Evolutionary conservation across 2,113 vertebrate species (phyloP).

Genomic region (Coptodon bakossiorum): DNA sequence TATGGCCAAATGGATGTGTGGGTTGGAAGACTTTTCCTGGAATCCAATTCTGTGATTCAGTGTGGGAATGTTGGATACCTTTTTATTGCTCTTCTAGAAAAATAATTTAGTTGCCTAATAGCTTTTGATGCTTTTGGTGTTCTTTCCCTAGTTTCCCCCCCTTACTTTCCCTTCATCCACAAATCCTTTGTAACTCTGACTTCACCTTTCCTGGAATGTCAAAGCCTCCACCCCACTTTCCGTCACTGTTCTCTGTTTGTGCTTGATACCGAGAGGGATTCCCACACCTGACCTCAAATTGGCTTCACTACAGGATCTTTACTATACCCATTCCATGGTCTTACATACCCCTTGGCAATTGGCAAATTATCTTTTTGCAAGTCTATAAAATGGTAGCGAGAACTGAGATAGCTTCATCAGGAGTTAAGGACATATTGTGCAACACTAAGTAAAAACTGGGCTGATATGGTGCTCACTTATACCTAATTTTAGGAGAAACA

Average conservation of each 20-base stretch:
- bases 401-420: slow-evolving; percentile 26
- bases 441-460: slow-evolving; percentile 8
- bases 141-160: not conserved
- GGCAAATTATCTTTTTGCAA: not conserved
- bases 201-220: slow-evolving; percentile 31
- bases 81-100: slow-evolving; percentile 43
- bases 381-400: slow-evolving; percentile 11
- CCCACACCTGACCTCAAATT: slow-evolving; percentile 38
- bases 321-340: not conserved
- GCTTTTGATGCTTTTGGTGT: slow-evolving; percentile 25
- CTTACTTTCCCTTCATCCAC: not conserved
- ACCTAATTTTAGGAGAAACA: slow-evolving; percentile 50
- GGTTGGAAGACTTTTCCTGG: slow-evolving; percentile 29
- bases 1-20: slow-evolving; percentile 15
- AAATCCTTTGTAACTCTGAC: slow-evolving; percentile 21
- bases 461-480: slow-evolving; percentile 24
- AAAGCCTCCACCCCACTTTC: not conserved
- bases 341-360: slow-evolving; percentile 5
- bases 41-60: slow-evolving; percentile 21
- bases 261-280: not conserved
- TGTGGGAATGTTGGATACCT: slow-evolving; percentile 28
- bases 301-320: not conserved
- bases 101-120: slow-evolving; percentile 25
- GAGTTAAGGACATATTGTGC: slow-evolving; percentile 53
- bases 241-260: not conserved